A percentile compares a stretch with the other conserved stretches of the same genome.
Evolutionary conservation across 2,797 vertebrate species (phyloP).

Genomic region (Ambastaia sidthimunki): DNA sequence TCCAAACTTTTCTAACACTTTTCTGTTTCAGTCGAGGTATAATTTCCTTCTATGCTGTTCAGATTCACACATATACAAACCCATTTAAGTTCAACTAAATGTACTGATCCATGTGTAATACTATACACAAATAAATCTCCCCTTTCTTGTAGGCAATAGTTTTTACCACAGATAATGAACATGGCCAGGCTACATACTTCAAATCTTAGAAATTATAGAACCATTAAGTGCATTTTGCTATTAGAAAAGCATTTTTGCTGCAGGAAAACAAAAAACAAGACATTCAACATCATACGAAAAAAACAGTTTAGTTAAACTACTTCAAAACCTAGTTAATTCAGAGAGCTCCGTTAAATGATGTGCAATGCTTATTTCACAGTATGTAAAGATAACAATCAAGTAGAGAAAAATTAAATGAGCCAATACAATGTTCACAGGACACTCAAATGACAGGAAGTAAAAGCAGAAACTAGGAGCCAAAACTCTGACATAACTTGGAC

Average conservation of each 20-base stretch:
- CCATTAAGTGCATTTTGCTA: neutral
- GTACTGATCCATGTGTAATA: neutral
- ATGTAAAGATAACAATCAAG: neutral
- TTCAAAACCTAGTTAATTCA: neutral
- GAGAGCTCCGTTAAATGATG: neutral
- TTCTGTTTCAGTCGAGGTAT: neutral
- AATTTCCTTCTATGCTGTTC: neutral
- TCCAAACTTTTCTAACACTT: neutral
- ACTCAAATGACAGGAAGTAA: neutral
- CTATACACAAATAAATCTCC: neutral
- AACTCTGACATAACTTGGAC: neutral
- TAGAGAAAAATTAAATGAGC: too few species aligned
- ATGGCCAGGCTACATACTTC: neutral
- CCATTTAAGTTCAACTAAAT: neutral
- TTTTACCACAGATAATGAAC: neutral
- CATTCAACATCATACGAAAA: neutral
- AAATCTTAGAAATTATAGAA: neutral
- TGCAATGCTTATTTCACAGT: conserved; percentile 16
- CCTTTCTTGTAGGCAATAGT: neutral
- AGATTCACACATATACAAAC: neutral
- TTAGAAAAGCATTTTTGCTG: neutral
- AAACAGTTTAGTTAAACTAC: neutral
- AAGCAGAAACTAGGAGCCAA: neutral
- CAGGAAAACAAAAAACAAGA: neutral
- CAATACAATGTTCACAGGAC: neutral